phyloP scores from a whole-genome alignment of 2,797 vertebrate genomes.

The Delichon dasypus region DNA sequence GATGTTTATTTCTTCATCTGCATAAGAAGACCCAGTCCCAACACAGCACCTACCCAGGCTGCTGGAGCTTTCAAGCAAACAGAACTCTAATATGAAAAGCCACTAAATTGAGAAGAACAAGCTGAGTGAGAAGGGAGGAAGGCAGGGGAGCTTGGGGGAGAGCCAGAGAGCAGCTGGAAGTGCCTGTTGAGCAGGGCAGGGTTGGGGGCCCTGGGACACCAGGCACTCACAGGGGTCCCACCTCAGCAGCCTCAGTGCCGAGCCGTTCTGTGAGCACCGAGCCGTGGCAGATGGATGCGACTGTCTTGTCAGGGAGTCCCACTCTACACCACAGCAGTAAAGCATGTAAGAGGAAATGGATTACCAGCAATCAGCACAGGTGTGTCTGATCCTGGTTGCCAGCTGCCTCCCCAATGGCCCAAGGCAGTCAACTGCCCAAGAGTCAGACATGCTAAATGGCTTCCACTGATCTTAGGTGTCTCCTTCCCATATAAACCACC shows the following conservation, averaged over 20 bases:
- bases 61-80: neutral
- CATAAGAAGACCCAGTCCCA: neutral
- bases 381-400: neutral
- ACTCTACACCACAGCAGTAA: neutral
- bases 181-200: neutral
- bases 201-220: fast-evolving
- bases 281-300: fast-evolving
- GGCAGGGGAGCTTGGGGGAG: neutral
- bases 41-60: neutral
- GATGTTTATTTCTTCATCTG: neutral
- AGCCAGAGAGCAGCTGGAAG: neutral
- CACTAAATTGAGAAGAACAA: neutral
- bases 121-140: neutral
- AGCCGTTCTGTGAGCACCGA: fast-evolving
- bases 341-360: neutral
- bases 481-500: neutral
- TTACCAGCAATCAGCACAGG: too few species aligned
- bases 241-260: too few species aligned
- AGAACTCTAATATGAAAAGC: neutral
- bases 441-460: neutral
- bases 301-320: neutral
- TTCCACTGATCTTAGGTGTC: neutral
- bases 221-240: fast-evolving
- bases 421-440: neutral
- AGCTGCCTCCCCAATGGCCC: neutral